Base-by-base conservation (phyloP, 2,113 vertebrate species). In the Machaerirhynchus nigripectus region DNA sequence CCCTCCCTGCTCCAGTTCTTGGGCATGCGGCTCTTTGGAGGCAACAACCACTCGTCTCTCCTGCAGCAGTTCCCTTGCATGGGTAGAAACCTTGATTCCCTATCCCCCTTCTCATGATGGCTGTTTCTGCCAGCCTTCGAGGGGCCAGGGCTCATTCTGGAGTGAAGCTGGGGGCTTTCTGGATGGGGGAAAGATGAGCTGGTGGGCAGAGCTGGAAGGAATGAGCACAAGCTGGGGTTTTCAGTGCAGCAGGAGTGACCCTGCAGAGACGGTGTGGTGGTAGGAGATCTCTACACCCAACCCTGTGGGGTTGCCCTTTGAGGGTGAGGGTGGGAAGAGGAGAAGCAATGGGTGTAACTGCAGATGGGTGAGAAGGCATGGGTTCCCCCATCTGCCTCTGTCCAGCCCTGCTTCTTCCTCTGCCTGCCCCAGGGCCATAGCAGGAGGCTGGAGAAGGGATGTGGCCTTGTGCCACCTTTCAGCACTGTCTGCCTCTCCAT, bases 1-100 rank as follows among this genome's bases (percentile, higher is more conserved):
- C 31, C 7, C n/a, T 84, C 24, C 42, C 14, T 10, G 2, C 69
- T 50, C 37, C 4, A 1, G 20, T 50, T 71, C 67, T 40, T 7
- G 9, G 55, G 33, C 7, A 60, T 1, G 33, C 8, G 20, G n/a
- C 26, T 71, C n/a, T 63, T 56, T 15, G 49, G 61, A 56, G 39
- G 61, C 3, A 13, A 23, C 4, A 5, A 42, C 49, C 0, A 0
- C 74, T 76, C 1, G 0, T 67, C 35, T 76, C 63, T 49, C 39
- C 22, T 69, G 75, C 42, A 70, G 31, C 28, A 35, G 17, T 63
- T 39, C 16, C 9, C 31, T 57, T 57, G 39, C 1, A 0, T 42
- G 46, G 63, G 11, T 49, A 56, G 59, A 74, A 87, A 27, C 18
- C n/a, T 39, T 15, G 18, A 46, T 31, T 22, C 27, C 17, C 21